Base-by-base conservation (phyloP, 2,888 invertebrate species). In the Seira sanloemensis region DNA sequence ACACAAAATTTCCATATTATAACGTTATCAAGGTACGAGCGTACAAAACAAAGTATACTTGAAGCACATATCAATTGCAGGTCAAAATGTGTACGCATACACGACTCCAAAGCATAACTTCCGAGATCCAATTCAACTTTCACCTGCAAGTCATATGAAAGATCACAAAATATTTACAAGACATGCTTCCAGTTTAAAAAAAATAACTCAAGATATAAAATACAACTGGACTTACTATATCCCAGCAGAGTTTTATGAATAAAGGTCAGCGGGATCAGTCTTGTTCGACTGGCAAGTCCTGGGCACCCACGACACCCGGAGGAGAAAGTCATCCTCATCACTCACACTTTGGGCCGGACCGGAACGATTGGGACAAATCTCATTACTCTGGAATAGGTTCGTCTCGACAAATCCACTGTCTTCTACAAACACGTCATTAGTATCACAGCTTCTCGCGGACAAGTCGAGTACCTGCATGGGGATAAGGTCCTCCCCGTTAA, bases 311-410 rank as follows among this genome's bases (percentile, higher is more conserved):
- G 86, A 84, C 21, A 88, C 86, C 58, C 86, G 68, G 21, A 84
- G 86, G 0, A 88, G 69, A 75, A 86, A 88, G 66, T 86, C 87
- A 21, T 86, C 87, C 1, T 80, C 78, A 65, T 86, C 84, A 46
- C 68, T 74, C 19, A 21, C 27, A 62, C 74, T 65, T n/a, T n/a
- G n/a, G n/a, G n/a, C n/a, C n/a, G n/a, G n/a, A 19, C n/a, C 50
- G 2, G n/a, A 1, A 25, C 18, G 50, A 5, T 18, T 24, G 1
- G 76, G 67, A 25, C 65, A 66, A 16, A 67, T 18, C 23, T 25
- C 76, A 50, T 66, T 66, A 0, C 12, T 19, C 1, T 16, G 23
- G 37, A 4, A 4, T 7, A 37, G 37, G 12, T 7, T 12, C 37
- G 37, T 37, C 37, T 37, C 37, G 12, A 12, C 37, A 37, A 37